Evolutionary conservation across 2,113 vertebrate genomes (phyloP).

Genomic region (Phrynocephalus versicolor): DNA sequence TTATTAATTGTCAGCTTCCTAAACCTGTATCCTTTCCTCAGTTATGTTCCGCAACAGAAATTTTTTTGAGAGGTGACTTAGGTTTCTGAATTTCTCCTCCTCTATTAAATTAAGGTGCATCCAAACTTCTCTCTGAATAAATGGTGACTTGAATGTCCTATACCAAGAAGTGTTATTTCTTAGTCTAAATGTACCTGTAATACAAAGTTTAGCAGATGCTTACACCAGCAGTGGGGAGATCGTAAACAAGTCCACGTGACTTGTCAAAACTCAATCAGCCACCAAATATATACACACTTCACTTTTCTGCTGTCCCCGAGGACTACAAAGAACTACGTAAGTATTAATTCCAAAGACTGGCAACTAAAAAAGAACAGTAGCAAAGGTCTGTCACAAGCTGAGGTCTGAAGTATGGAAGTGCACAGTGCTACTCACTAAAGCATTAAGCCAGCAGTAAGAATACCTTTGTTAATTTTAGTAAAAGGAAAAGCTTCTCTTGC

Average conservation of each 20-base stretch:
- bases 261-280: conserved; percentile 24
- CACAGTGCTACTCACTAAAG: conserved; percentile 41
- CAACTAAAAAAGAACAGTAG: conserved; percentile 49
- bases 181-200: conserved; percentile 5
- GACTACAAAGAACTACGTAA: conserved; percentile 26
- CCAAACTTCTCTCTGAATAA: conserved; percentile 35
- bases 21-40: background rate
- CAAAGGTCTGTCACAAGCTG: conserved; percentile 41
- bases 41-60: conserved; percentile 37
- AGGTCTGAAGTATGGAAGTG: conserved; percentile 41
- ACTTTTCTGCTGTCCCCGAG: conserved; percentile 4
- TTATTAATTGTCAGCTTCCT: background rate
- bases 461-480: conserved; percentile 60
- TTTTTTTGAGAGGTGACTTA: conserved; percentile 33
- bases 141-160: conserved; percentile 49
- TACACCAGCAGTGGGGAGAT: conserved; percentile 40
- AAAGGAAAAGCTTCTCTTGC: conserved; percentile 69
- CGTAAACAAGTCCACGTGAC: conserved; percentile 17
- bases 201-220: conserved; percentile 38
- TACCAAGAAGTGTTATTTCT: background rate
- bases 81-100: conserved; percentile 33
- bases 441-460: conserved; percentile 48
- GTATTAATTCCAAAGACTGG: conserved; percentile 15
- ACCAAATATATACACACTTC: background rate
- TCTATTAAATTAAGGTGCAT: conserved; percentile 29